These are phyloP conservation scores for Stomatorhinus ivindoensis DNA, from an alignment of 2,113 vertebrate species.

Conservation along the genomic window DNA sequence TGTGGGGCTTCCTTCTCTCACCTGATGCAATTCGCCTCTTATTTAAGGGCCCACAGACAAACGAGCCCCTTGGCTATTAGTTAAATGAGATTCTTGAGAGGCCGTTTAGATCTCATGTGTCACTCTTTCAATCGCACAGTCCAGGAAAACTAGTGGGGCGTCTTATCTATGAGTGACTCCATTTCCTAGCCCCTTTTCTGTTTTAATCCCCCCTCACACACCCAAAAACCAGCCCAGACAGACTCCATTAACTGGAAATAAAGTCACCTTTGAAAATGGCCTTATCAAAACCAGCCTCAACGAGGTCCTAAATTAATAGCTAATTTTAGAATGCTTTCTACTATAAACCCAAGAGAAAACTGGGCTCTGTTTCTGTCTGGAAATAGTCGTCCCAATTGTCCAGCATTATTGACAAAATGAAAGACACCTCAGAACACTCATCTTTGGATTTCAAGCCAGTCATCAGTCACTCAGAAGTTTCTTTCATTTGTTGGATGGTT, in stretches of 20 bases:
- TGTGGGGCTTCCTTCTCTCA: neutral
- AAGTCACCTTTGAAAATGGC: slow-evolving; percentile 2
- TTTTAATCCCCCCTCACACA: neutral
- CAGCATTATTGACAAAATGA: neutral
- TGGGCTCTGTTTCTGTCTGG: neutral
- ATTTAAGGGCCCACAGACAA: neutral
- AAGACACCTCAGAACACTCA: neutral
- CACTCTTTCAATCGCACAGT: neutral
- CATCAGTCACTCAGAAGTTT: neutral
- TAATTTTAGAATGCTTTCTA: neutral
- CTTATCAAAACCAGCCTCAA: neutral
- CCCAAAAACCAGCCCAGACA: neutral
- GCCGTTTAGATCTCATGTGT: neutral
- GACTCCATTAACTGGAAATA: neutral
- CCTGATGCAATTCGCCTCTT: neutral
- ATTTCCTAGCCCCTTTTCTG: neutral
- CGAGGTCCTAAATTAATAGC: neutral
- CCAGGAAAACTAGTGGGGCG: neutral
- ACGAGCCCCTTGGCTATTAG: neutral
- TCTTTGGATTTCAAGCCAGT: neutral
- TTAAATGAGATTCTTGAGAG: neutral
- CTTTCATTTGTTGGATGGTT: neutral
- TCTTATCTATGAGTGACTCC: neutral
- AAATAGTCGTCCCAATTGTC: neutral
- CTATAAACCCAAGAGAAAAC: neutral